These are phyloP conservation scores for Drosophila chauvacae DNA, from an alignment of 1,140 invertebrate genomes.

Conservation along the genomic window DNA sequence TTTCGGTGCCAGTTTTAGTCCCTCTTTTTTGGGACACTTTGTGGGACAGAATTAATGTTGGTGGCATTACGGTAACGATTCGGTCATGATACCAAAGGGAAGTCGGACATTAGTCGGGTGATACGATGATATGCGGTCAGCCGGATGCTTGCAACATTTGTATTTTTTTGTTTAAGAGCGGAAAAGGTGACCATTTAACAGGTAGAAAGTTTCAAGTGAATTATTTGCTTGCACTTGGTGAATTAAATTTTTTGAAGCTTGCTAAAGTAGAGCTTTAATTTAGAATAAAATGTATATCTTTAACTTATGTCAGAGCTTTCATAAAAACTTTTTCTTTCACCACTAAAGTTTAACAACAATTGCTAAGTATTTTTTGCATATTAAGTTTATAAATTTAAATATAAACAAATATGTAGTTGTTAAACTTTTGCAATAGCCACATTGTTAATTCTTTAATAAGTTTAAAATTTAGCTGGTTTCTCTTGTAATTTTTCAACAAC, in stretches of 20 bases:
- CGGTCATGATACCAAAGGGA: constrained; percentile 41
- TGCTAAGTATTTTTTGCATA: too few species aligned
- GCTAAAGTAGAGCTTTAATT: neutral
- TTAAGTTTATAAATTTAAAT: too few species aligned
- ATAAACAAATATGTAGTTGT: too few species aligned
- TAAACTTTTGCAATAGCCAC: too few species aligned
- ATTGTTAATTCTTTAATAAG: too few species aligned
- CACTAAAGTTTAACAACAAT: too few species aligned
- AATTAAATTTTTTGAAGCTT: neutral
- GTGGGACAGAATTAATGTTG: constrained; percentile 50
- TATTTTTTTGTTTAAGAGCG: constrained; percentile 3
- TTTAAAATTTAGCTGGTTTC: too few species aligned
- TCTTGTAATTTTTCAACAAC: too few species aligned
- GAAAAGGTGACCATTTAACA: constrained; percentile 15
- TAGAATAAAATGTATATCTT: neutral
- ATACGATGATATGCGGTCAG: constrained; percentile 25
- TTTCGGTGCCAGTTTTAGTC: neutral
- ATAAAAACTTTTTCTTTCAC: neutral
- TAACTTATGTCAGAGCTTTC: neutral
- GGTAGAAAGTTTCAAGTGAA: constrained; percentile 15
- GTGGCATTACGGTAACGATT: constrained; percentile 52
- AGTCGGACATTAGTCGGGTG: constrained; percentile 39
- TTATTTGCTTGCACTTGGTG: neutral
- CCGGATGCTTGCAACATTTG: constrained; percentile 36
- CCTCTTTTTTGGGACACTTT: constrained; percentile 44